Conservation (phyloP, 2,797 vertebrate genomes). For the Decapterus maruadsi region DNA sequence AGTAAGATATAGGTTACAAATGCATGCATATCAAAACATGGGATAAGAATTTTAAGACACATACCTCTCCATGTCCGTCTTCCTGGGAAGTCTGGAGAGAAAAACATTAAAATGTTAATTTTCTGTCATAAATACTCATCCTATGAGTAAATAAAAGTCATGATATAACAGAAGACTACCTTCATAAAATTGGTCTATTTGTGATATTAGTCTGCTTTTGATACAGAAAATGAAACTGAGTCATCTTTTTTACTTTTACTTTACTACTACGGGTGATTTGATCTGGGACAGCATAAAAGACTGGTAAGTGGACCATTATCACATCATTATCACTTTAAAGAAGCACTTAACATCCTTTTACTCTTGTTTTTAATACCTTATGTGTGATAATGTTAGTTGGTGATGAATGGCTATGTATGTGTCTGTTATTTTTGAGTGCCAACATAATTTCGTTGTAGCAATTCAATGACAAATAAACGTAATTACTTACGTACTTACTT, state of each 20-base stretch:
- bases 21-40: not conserved
- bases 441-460: too few species aligned
- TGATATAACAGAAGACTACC: too few species aligned
- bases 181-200: not conserved
- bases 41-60: not conserved
- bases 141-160: not conserved
- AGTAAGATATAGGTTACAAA: not conserved
- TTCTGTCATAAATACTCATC: not conserved
- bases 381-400: too few species aligned
- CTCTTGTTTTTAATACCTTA: too few species aligned
- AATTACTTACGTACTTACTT: too few species aligned
- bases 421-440: too few species aligned
- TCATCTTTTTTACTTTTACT: not conserved
- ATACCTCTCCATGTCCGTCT: constrained; percentile 99
- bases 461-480: too few species aligned
- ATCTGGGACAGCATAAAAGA: constrained; percentile 3
- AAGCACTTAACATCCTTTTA: too few species aligned
- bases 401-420: too few species aligned
- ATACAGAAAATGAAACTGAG: not conserved
- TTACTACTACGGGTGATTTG: too few species aligned
- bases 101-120: constrained; percentile 19
- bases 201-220: not conserved
- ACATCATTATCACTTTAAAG: too few species aligned
- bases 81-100: constrained; percentile 91
- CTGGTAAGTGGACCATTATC: not conserved